Evolutionary conservation across 2,888 invertebrate genomes (phyloP).

Genomic region (Melitaea athalia): DNA sequence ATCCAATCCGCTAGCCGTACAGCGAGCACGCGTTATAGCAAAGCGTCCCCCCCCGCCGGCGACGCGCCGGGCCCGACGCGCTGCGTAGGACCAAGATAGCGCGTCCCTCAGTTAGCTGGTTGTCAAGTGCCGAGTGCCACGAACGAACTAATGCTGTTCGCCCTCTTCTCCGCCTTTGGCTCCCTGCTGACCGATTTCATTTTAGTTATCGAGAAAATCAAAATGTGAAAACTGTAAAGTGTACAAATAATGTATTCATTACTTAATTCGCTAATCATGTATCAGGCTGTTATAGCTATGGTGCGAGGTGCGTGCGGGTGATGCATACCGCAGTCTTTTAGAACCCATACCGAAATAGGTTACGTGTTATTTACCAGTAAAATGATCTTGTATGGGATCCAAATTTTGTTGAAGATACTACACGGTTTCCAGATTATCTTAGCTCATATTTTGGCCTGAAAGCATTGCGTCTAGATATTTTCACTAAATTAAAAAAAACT

Average conservation of each 20-base stretch:
- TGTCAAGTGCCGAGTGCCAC: constrained; percentile 88
- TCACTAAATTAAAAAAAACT: constrained; percentile 7
- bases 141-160: constrained; percentile 92
- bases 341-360: constrained; percentile 42
- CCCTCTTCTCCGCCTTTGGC: constrained; percentile 92
- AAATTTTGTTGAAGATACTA: constrained; percentile 40
- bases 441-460: constrained; percentile 4
- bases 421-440: constrained; percentile 34
- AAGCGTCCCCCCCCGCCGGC: constrained; percentile 55
- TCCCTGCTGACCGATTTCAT: constrained; percentile 79
- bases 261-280: constrained; percentile 5
- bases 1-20: constrained; percentile 55
- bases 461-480: constrained; percentile 18
- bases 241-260: background rate
- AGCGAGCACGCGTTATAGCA: constrained; percentile 47
- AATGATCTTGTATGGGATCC: constrained; percentile 34
- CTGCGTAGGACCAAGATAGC: constrained; percentile 72
- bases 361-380: constrained; percentile 11
- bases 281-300: constrained; percentile 44
- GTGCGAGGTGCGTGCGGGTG: constrained; percentile 72
- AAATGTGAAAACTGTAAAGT: too few relatives aligned
- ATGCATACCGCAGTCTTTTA: constrained; percentile 46
- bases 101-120: constrained; percentile 82
- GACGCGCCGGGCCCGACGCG: constrained; percentile 60
- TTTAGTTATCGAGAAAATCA: constrained; percentile 17